Conservation (phyloP, 1,140 invertebrate species). For the Pseudomyrmex dendroicus region DNA sequence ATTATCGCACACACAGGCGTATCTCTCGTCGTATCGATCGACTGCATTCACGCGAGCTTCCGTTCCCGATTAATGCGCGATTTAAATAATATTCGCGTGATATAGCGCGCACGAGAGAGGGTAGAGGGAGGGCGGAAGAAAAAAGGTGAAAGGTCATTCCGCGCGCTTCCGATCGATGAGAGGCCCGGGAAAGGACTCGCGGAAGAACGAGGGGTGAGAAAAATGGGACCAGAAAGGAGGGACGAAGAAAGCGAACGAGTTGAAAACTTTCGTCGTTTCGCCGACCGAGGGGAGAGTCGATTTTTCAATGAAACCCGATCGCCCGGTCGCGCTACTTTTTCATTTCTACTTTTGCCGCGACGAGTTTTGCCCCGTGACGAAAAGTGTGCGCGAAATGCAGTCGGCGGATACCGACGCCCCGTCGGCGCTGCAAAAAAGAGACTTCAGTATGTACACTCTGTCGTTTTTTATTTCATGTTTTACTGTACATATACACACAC, state of each 20-base stretch:
- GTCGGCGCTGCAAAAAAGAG: slow-evolving; percentile 56
- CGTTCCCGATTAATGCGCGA: slow-evolving; percentile 61
- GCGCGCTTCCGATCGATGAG: slow-evolving; percentile 60
- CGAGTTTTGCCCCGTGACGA: slow-evolving; percentile 16
- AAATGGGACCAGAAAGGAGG: too few species aligned
- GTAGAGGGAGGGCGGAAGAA: neutral
- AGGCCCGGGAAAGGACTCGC: neutral
- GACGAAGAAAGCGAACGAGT: slow-evolving; percentile 20
- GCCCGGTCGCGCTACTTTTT: slow-evolving; percentile 49
- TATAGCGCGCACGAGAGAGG: neutral
- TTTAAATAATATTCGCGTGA: slow-evolving; percentile 72
- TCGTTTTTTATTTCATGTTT: slow-evolving; percentile 43
- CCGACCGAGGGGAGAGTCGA: slow-evolving; percentile 42
- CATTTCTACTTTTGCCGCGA: slow-evolving; percentile 52
- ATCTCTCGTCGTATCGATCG: slow-evolving; percentile 67
- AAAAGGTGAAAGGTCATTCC: slow-evolving; percentile 67
- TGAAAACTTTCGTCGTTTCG: slow-evolving; percentile 65
- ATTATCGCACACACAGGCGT: slow-evolving; percentile 1
- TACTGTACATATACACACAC: slow-evolving; percentile 50
- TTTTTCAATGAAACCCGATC: slow-evolving; percentile 71
- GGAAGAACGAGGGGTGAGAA: neutral
- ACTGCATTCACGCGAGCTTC: slow-evolving; percentile 66
- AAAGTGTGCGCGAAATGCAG: slow-evolving; percentile 49
- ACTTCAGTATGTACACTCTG: slow-evolving; percentile 52
- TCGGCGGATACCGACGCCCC: slow-evolving; percentile 47